phyloP scores from a whole-genome alignment of 2,113 vertebrate species.

The Physeter macrocephalus region DNA sequence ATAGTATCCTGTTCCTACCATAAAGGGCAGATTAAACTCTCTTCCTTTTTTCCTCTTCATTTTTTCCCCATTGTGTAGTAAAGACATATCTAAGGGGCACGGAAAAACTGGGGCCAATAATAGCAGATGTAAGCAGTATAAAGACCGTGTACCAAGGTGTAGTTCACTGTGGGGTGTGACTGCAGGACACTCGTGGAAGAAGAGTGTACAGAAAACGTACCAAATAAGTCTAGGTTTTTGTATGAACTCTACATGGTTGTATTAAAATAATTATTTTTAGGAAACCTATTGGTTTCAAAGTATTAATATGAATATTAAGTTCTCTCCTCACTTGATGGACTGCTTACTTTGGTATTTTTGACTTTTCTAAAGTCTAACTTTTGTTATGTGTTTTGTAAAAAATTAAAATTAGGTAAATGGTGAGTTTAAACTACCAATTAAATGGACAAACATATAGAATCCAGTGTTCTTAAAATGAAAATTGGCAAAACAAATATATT shows the following conservation, averaged over 20 bases:
- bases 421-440: not conserved
- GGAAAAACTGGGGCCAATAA: not conserved
- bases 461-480: not conserved
- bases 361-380: not conserved
- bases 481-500: not conserved
- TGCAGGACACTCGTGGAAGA: not conserved
- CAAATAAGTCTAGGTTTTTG: not conserved
- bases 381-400: not conserved
- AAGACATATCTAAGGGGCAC: not conserved
- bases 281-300: not conserved
- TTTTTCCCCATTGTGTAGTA: not conserved
- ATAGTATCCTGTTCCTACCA: not conserved
- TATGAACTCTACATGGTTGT: not conserved
- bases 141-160: not conserved
- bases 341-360: not conserved
- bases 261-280: not conserved
- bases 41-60: not conserved
- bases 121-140: not conserved
- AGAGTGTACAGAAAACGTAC: rapidly evolving
- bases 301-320: not conserved
- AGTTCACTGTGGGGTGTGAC: not conserved
- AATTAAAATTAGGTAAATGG: not conserved
- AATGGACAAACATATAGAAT: not conserved
- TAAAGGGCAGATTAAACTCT: not conserved
- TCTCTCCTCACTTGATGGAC: not conserved